These are phyloP conservation scores for Pycnonotus jocosus DNA, from an alignment of 2,113 vertebrate genomes.

Conservation along the genomic window DNA sequence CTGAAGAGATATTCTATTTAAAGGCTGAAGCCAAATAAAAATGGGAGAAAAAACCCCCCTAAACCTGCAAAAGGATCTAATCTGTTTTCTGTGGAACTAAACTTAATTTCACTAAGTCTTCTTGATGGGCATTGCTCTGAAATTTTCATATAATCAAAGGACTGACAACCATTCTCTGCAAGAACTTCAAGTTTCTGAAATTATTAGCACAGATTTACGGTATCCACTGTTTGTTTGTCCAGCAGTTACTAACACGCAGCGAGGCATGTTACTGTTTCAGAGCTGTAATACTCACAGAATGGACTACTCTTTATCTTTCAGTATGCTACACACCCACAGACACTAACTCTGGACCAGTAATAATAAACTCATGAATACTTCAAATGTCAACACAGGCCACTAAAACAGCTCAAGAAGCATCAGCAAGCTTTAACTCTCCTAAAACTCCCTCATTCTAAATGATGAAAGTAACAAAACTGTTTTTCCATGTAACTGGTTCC, in stretches of 20 bases:
- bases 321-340: rapidly evolving
- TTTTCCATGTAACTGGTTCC: neutral
- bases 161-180: neutral
- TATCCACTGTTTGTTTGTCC: neutral
- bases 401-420: neutral
- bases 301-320: neutral
- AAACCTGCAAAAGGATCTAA: neutral
- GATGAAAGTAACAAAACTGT: neutral
- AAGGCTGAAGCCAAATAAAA: neutral
- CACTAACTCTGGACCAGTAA: neutral
- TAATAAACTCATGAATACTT: neutral
- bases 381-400: neutral
- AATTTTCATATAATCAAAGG: neutral
- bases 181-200: neutral
- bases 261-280: neutral
- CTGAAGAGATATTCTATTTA: neutral
- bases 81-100: neutral
- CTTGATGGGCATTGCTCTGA: neutral
- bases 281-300: neutral
- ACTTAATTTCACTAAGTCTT: neutral
- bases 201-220: neutral
- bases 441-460: neutral
- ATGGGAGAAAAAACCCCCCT: rapidly evolving
- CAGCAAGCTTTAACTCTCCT: neutral
- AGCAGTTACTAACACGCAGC: neutral